Base-by-base conservation (phyloP, 2,113 vertebrate species). In the Lophotis ruficrista region DNA sequence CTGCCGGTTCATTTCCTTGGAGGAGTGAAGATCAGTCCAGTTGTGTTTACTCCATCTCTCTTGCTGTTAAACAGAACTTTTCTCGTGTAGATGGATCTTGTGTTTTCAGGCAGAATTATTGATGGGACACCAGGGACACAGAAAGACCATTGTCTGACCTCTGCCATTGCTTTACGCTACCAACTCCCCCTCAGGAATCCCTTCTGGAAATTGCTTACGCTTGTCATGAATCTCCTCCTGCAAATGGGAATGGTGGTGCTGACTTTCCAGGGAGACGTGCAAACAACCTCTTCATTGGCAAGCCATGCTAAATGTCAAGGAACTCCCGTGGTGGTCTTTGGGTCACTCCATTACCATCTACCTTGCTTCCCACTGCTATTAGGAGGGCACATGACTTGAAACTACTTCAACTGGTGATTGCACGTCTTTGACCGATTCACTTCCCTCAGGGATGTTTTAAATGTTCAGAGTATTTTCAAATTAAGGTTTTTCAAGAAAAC, bases 11-110 rank as follows among this genome's bases (percentile, higher is more conserved):
- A 2, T 6, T 50, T 31, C 13, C 41, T 57, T 43, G 50, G 43
- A 33, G 54, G 30, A 76, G 23, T 14, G 33, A 37, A 43, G 35
- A 12, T 50, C 15, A 25, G 27, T 7, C 43, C 30, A 8, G 23
- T 18, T 43, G 41, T 9, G 30, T 69, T 54, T 28, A 17, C 4
- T 18, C n/a, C n/a, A n/a, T 30, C 27, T 25, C 45, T n/a, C 24
- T 43, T 57, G 66, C 58, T 23, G 41, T 23, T 25, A 57, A 61
- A 27, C 22, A 54, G 14, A 16, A 6, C 2, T 21, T 4, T 7
- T 43, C 30, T 56, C 0, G 1, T 33, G 20, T 28, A 27, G 47
- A 2, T 38, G 30, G 35, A 38, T 22, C 38, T 22, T 4, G 3
- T 21, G 31, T 33, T 43, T 68, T 23, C 61, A 75, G 61, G 71